Conservation (phyloP, 2,797 vertebrate genomes). For the Paedocypris micromegethes region DNA sequence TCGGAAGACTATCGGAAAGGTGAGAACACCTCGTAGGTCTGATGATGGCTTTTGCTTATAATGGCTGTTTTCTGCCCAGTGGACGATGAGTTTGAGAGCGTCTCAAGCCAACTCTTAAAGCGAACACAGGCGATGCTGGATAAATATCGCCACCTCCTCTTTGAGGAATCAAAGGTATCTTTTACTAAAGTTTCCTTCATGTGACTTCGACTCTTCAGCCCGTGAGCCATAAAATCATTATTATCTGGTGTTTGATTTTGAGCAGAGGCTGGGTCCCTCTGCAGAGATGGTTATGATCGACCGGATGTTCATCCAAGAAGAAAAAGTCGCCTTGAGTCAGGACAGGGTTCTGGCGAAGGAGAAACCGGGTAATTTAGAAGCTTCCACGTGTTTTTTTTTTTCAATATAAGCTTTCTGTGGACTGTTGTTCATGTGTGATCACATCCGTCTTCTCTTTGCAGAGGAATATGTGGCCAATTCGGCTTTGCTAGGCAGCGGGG, state of each 20-base stretch:
- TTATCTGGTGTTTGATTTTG: neutral
- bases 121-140: constrained; percentile 93
- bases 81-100: constrained; percentile 89
- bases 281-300: constrained; percentile 99
- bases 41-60: constrained; percentile 5
- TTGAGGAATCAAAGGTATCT: constrained; percentile 87
- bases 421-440: neutral
- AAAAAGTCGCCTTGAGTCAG: constrained; percentile 80
- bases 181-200: neutral
- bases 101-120: constrained; percentile 85
- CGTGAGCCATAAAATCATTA: constrained; percentile 42
- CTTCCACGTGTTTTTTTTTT: neutral
- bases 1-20: constrained; percentile 78
- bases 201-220: neutral
- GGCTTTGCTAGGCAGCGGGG: constrained; percentile 61
- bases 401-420: neutral
- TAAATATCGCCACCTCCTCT: constrained; percentile 88
- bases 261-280: constrained; percentile 87
- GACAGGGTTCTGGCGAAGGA: constrained; percentile 86
- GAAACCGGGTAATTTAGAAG: constrained; percentile 75
- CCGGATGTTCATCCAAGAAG: constrained; percentile 94
- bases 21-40: constrained; percentile 41
- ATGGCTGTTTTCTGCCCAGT: constrained; percentile 58
- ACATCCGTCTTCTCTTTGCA: constrained; percentile 54
- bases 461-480: constrained; percentile 82